These are phyloP conservation scores for Syrrhaptes paradoxus DNA, from an alignment of 2,113 vertebrate species.

Conservation along the genomic window DNA sequence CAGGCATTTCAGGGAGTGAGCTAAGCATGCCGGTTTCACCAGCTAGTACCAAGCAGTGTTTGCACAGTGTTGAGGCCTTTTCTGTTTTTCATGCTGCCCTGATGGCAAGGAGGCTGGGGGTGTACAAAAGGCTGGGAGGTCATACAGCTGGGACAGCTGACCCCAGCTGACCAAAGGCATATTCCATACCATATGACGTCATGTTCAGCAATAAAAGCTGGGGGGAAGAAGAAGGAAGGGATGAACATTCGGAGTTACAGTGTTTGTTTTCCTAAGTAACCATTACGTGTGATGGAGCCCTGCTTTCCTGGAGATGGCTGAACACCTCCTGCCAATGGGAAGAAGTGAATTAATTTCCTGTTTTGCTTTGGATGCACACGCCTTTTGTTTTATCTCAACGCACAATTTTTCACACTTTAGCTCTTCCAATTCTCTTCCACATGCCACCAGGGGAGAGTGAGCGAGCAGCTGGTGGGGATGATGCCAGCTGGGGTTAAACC, in stretches of 20 bases:
- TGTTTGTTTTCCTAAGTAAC: background rate
- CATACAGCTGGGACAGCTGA: background rate
- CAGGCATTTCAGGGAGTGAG: too few relatives aligned
- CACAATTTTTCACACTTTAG: too few relatives aligned
- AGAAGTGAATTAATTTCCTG: too few relatives aligned
- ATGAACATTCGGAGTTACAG: rapidly evolving
- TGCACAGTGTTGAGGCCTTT: background rate
- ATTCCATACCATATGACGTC: too few relatives aligned
- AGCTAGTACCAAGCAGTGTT: rapidly evolving
- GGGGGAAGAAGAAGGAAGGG: background rate
- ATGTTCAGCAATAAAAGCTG: background rate
- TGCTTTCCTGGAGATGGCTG: too few relatives aligned
- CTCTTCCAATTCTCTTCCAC: too few relatives aligned
- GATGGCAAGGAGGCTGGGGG: background rate
- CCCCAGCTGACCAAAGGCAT: background rate
- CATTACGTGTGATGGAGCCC: too few relatives aligned
- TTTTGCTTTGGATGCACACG: too few relatives aligned
- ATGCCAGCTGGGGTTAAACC: background rate
- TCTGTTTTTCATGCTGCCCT: background rate
- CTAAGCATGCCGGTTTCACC: too few relatives aligned
- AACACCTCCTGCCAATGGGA: too few relatives aligned
- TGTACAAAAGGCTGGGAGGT: background rate
- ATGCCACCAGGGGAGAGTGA: background rate
- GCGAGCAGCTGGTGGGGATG: rapidly evolving
- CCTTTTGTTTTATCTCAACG: too few relatives aligned